Percentiles rank a stretch among this genome's conserved stretches.
These are phyloP conservation scores for Meloidogyne floridensis DNA, from an alignment of 1,140 invertebrate species.

Conservation along the genomic window DNA sequence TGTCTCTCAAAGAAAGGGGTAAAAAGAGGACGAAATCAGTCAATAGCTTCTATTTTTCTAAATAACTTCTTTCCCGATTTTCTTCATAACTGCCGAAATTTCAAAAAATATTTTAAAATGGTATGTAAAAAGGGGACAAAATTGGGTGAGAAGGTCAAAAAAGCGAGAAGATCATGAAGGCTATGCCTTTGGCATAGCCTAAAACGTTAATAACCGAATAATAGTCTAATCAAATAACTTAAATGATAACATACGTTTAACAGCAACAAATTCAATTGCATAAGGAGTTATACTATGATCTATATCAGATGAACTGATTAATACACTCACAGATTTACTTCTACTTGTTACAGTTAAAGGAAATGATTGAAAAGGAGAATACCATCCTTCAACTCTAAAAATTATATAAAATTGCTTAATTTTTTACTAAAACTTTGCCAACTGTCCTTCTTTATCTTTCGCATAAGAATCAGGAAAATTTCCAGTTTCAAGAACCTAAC, in stretches of 20 bases:
- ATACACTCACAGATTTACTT: slow-evolving; percentile 35
- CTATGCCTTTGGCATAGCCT: too few relatives aligned
- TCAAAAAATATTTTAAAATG: too few relatives aligned
- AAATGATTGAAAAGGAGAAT: background rate
- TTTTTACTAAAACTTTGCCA: slow-evolving; percentile 4
- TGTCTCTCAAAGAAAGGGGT: background rate
- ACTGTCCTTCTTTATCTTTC: background rate
- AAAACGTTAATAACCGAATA: background rate
- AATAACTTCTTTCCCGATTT: background rate
- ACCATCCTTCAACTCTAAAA: slow-evolving; percentile 23
- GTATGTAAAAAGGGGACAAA: too few relatives aligned
- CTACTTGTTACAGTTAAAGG: slow-evolving; percentile 36
- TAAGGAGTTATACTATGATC: too few relatives aligned
- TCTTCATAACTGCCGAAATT: too few relatives aligned
- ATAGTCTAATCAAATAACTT: background rate
- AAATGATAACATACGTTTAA: background rate
- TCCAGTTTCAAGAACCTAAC: slow-evolving; percentile 33
- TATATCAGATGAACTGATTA: slow-evolving; percentile 20
- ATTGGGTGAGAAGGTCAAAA: too few relatives aligned
- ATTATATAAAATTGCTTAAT: background rate
- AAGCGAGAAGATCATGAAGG: too few relatives aligned
- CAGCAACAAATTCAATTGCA: slow-evolving; percentile 5
- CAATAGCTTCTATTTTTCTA: slow-evolving; percentile 15
- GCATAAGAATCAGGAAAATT: slow-evolving; percentile 26
- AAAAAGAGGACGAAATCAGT: background rate